Evolutionary conservation across 2,797 vertebrate genomes (phyloP).

Genomic region (Helostoma temminkii): DNA sequence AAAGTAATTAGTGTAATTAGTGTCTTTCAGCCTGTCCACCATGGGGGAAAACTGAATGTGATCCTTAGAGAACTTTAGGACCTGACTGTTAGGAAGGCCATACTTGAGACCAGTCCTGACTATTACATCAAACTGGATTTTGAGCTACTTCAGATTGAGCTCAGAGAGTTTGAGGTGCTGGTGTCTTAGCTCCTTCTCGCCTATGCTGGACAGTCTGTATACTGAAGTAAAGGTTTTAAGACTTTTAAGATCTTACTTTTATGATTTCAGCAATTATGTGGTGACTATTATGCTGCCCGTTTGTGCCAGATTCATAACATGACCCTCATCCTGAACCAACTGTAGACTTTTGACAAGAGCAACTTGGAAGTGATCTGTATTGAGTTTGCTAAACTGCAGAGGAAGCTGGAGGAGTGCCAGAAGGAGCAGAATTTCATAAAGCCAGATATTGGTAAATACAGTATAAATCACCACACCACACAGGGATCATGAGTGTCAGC

Average conservation of each 20-base stretch:
- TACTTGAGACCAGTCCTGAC: slow-evolving; percentile 79
- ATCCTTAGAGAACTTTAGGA: slow-evolving; percentile 85
- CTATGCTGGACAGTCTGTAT: slow-evolving; percentile 83
- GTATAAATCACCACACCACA: slow-evolving; percentile 48
- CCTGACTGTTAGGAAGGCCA: slow-evolving; percentile 79
- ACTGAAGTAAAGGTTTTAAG: slow-evolving; percentile 79
- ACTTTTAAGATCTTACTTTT: not conserved
- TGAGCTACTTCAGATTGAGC: slow-evolving; percentile 87
- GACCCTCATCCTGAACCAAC: slow-evolving; percentile 67
- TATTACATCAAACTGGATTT: slow-evolving; percentile 90
- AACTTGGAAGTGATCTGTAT: slow-evolving; percentile 73
- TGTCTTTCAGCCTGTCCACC: slow-evolving; percentile 77
- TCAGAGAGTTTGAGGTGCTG: slow-evolving; percentile 84
- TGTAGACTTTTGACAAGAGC: slow-evolving; percentile 72
- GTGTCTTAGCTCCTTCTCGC: slow-evolving; percentile 75
- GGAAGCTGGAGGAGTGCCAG: slow-evolving; percentile 74
- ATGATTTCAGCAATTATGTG: slow-evolving; percentile 7
- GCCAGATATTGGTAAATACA: slow-evolving; percentile 58
- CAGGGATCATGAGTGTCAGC: slow-evolving; percentile 63
- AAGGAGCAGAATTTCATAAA: slow-evolving; percentile 53
- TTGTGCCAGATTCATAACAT: slow-evolving; percentile 86
- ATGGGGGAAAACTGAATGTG: slow-evolving; percentile 76
- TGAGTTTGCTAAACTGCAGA: slow-evolving; percentile 73
- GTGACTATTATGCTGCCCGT: slow-evolving; percentile 6
- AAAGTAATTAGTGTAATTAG: not conserved